Evolutionary conservation across 2,888 invertebrate genomes (phyloP).

Genomic region (Matsumyia berberina): DNA sequence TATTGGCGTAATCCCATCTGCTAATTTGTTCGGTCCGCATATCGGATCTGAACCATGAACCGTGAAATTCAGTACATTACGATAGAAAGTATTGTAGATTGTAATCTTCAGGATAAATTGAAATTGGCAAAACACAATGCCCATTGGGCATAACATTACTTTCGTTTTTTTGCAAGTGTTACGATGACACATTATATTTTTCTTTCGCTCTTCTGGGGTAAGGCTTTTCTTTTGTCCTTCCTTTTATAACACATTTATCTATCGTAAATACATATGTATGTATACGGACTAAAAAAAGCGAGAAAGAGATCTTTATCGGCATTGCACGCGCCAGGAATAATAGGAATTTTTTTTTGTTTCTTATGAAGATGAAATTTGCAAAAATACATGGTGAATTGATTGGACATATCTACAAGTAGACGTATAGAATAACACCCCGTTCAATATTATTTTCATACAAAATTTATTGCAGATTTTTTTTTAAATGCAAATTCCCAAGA

Average conservation of each 20-base stretch:
- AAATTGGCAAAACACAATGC: conserved; percentile 70
- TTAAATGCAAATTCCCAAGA: too few relatives aligned
- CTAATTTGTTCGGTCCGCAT: conserved; percentile 67
- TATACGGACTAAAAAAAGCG: conserved; percentile 7
- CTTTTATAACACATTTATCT: conserved; percentile 38
- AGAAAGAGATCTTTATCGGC: conserved; percentile 28
- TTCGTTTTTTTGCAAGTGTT: conserved; percentile 63
- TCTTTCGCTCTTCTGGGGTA: conserved; percentile 3
- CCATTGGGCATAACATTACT: conserved; percentile 61
- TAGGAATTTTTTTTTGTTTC: conserved; percentile 1
- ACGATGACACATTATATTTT: conserved; percentile 50
- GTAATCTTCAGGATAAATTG: conserved; percentile 63
- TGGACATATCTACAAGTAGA: too few relatives aligned
- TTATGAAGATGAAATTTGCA: background rate
- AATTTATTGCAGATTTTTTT: too few relatives aligned
- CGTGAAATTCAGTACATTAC: conserved; percentile 72
- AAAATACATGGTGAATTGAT: too few relatives aligned
- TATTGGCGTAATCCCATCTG: conserved; percentile 62
- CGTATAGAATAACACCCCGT: too few relatives aligned
- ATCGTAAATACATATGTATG: too few relatives aligned
- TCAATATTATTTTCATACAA: too few relatives aligned
- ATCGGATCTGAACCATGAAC: conserved; percentile 65
- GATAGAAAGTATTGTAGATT: conserved; percentile 38
- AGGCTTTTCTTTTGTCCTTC: conserved; percentile 11
- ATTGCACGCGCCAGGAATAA: conserved; percentile 29